A percentile compares a stretch with the other conserved stretches of the same genome.
phyloP scores from a whole-genome alignment of 2,113 vertebrate genomes.

The Malurus alboscapulatus region DNA sequence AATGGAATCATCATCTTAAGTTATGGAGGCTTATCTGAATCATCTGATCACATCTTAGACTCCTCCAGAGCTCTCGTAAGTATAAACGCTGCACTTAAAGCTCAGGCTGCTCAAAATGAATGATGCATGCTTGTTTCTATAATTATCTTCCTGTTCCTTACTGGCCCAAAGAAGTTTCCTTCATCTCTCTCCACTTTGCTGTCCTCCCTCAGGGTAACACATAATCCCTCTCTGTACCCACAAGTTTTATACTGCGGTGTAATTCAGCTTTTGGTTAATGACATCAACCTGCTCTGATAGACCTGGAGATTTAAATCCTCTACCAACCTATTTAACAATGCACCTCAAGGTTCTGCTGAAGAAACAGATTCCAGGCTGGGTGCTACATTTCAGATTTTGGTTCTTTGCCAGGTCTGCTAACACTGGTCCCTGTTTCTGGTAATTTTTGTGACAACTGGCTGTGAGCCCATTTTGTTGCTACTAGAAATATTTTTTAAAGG shows the following conservation, averaged over 20 bases:
- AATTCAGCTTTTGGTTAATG: not conserved
- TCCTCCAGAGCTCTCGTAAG: not conserved
- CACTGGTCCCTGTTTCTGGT: not conserved
- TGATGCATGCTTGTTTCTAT: not conserved
- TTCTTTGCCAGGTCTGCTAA: not conserved
- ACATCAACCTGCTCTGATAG: not conserved
- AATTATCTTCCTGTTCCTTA: not conserved
- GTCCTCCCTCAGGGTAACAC: not conserved
- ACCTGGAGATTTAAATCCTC: not conserved
- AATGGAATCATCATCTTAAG: not conserved
- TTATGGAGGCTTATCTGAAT: constrained; percentile 11
- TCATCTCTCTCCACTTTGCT: not conserved
- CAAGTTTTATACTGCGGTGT: not conserved
- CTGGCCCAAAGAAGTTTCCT: not conserved
- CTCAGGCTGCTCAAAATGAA: not conserved
- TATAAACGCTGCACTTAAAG: not conserved
- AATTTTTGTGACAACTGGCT: not conserved
- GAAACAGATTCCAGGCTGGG: not conserved
- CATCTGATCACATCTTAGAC: not conserved
- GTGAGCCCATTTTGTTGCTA: not conserved
- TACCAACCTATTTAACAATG: not conserved
- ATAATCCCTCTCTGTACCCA: not conserved
- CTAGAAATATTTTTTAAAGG: not conserved
- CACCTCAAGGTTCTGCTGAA: not conserved
- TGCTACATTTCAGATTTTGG: not conserved